Percentiles rank a stretch among this genome's conserved stretches.
Conservation (phyloP, 2,888 invertebrate species). For the Molanna angustata region DNA sequence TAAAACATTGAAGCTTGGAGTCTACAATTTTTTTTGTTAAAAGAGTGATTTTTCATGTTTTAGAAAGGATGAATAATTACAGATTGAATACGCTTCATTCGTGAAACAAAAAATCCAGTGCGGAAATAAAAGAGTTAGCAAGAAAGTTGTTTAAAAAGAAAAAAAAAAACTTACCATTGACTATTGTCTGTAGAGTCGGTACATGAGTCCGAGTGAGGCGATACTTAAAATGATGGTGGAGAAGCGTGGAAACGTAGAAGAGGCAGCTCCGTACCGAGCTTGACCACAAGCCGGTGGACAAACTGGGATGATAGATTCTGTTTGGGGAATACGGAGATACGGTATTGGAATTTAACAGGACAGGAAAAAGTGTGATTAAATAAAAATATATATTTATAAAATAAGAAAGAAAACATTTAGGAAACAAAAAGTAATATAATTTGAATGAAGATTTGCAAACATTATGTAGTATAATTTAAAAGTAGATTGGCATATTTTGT, state of each 20-base stretch:
- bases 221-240: slow-evolving; percentile 35
- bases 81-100: not conserved
- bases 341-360: not conserved
- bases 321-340: slow-evolving; percentile 34
- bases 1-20: too few species aligned
- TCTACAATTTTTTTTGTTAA: too few species aligned
- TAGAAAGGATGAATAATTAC: too few species aligned
- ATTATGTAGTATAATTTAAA: too few species aligned
- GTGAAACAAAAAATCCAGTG: not conserved
- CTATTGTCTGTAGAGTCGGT: slow-evolving; percentile 20
- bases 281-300: slow-evolving; percentile 90
- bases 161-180: not conserved
- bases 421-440: too few species aligned
- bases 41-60: too few species aligned
- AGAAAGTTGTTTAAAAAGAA: not conserved
- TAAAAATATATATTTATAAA: not conserved
- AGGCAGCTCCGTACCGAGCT: slow-evolving; percentile 59
- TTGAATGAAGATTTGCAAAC: slow-evolving; percentile 37
- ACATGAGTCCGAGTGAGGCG: slow-evolving; percentile 34
- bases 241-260: slow-evolving; percentile 42
- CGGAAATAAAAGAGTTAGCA: not conserved
- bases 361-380: not conserved
- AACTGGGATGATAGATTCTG: slow-evolving; percentile 88
- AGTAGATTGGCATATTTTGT: too few species aligned
- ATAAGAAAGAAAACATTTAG: too few species aligned